Evolutionary conservation across 2,888 invertebrate species (phyloP).

Genomic region (Bembecia ichneumoniformis): DNA sequence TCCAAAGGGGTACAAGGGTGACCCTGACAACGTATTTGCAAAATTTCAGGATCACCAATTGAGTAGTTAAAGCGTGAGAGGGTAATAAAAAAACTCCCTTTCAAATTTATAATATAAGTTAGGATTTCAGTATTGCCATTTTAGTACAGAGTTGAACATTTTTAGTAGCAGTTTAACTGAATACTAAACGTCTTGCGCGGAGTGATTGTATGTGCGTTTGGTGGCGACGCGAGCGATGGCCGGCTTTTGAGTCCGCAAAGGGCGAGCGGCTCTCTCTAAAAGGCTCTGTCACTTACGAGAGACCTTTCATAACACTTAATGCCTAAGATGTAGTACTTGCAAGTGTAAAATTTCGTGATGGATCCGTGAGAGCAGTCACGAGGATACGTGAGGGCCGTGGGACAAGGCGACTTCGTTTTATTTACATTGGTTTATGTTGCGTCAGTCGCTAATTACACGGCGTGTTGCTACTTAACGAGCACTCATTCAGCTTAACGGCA

Average conservation of each 20-base stretch:
- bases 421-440: slow-evolving; percentile 41
- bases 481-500: slow-evolving; percentile 53
- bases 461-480: slow-evolving; percentile 58
- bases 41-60: too few relatives aligned
- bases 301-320: slow-evolving; percentile 64
- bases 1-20: too few relatives aligned
- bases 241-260: slow-evolving; percentile 18
- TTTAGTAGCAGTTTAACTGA: too few relatives aligned
- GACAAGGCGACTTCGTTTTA: slow-evolving; percentile 44
- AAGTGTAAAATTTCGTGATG: slow-evolving; percentile 63
- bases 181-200: too few relatives aligned
- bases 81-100: too few relatives aligned
- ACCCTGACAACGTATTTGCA: too few relatives aligned
- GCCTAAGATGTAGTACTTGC: slow-evolving; percentile 38
- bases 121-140: too few relatives aligned
- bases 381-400: slow-evolving; percentile 47
- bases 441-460: slow-evolving; percentile 54
- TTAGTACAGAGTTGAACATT: too few relatives aligned
- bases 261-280: slow-evolving; percentile 41
- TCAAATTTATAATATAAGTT: too few relatives aligned
- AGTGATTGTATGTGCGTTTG: not conserved
- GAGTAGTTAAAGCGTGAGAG: too few relatives aligned
- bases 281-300: slow-evolving; percentile 51
- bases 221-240: not conserved
- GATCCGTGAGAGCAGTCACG: slow-evolving; percentile 61